Conservation (phyloP, 2,797 vertebrate species). For the Platalea minor region DNA sequence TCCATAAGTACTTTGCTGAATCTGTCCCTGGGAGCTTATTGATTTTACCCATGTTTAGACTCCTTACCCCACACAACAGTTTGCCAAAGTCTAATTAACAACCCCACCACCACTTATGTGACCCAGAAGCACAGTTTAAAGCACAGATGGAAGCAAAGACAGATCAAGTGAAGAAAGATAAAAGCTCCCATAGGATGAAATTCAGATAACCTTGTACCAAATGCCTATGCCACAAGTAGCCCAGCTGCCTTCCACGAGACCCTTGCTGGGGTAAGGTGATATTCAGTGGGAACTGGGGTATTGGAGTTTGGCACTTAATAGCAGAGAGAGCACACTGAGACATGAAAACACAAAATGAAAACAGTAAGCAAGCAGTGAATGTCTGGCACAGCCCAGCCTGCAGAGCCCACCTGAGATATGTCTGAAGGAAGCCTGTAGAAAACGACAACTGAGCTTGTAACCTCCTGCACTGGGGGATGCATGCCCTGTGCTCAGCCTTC, state of each 20-base stretch:
- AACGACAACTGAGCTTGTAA: background rate
- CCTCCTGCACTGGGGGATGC: background rate
- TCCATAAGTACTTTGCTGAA: background rate
- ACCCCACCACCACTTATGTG: background rate
- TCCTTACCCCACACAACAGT: background rate
- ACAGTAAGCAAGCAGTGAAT: background rate
- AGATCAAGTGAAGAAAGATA: conserved; percentile 13
- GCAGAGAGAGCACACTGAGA: conserved; percentile 2
- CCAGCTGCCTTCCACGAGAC: background rate
- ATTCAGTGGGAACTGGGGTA: background rate
- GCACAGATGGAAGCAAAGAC: conserved; percentile 1
- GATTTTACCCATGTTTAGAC: background rate
- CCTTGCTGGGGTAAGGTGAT: background rate
- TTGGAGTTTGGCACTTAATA: background rate
- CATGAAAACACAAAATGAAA: conserved; percentile 29
- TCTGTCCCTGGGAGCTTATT: background rate
- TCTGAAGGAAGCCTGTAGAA: conserved; percentile 4
- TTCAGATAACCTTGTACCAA: background rate
- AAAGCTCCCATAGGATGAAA: background rate
- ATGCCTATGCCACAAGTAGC: background rate
- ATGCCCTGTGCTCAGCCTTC: background rate
- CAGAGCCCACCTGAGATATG: background rate
- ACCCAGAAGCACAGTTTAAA: conserved; percentile 55
- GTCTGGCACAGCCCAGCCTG: background rate
- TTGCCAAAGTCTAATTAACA: conserved; percentile 43